Percentiles rank a stretch among this genome's conserved stretches.
phyloP scores from a whole-genome alignment of 2,888 invertebrate genomes.

The Isotomurus palustris region DNA sequence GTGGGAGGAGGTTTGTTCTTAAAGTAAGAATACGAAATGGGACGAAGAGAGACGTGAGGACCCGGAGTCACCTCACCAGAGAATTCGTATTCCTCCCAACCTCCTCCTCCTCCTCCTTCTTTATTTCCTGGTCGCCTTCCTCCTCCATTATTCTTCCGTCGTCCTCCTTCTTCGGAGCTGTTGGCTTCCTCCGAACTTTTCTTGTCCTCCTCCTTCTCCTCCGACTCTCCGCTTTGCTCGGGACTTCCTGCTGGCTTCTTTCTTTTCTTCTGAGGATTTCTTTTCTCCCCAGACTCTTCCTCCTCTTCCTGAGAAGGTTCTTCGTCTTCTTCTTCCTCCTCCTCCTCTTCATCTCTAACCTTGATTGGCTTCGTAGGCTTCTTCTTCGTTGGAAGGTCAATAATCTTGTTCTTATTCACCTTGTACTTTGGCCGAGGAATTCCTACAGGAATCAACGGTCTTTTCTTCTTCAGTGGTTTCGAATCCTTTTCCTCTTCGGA shows the following conservation, averaged over 20 bases:
- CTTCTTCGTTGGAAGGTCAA: too few relatives aligned
- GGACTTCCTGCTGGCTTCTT: too few relatives aligned
- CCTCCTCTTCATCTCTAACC: not conserved
- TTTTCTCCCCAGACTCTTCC: slow-evolving; percentile 18
- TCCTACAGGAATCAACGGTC: not conserved
- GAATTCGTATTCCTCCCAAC: slow-evolving; percentile 10
- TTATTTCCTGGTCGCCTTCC: not conserved
- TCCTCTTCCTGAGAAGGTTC: slow-evolving; percentile 3
- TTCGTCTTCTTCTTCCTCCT: not conserved
- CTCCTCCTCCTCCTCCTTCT: not conserved
- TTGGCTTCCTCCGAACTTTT: slow-evolving; percentile 24
- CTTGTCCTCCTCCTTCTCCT: not conserved
- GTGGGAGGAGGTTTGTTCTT: not conserved
- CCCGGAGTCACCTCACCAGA: slow-evolving; percentile 9
- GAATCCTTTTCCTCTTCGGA: not conserved
- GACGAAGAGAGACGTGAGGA: slow-evolving; percentile 4
- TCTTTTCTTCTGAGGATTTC: too few relatives aligned
- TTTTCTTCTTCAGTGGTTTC: not conserved
- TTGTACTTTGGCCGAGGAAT: not conserved
- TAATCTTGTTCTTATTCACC: not conserved
- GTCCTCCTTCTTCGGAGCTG: not conserved
- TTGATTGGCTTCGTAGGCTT: too few relatives aligned
- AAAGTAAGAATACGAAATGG: slow-evolving; percentile 19
- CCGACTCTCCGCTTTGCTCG: too few relatives aligned
- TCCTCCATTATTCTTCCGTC: not conserved